Conservation (phyloP, 2,888 invertebrate species). For the Cordilura impudica region DNA sequence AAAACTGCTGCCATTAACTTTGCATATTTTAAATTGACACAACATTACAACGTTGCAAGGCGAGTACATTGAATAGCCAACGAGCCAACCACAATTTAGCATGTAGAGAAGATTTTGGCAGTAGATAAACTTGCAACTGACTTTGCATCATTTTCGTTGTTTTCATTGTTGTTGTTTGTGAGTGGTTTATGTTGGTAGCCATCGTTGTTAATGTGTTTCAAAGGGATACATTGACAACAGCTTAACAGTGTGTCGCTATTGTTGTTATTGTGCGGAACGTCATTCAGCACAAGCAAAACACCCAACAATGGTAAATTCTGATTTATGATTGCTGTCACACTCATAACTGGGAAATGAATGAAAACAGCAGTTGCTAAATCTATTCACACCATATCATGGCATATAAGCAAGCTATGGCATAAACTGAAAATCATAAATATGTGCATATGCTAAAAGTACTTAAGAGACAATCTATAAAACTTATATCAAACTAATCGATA, state of each 20-base stretch:
- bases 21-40: too few species aligned
- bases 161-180: too few species aligned
- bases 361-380: constrained; percentile 7
- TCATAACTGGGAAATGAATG: background rate
- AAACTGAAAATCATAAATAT: too few species aligned
- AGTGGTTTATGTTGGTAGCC: constrained; percentile 20
- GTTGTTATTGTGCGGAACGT: background rate
- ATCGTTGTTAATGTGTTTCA: constrained; percentile 49
- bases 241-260: constrained; percentile 3
- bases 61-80: background rate
- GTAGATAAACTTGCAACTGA: constrained; percentile 25
- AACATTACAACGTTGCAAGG: too few species aligned
- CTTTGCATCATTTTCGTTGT: constrained; percentile 7
- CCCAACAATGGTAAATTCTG: constrained; percentile 12
- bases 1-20: too few species aligned
- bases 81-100: too few species aligned
- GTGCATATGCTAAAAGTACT: too few species aligned
- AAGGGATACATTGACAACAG: constrained; percentile 33
- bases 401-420: too few species aligned
- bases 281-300: background rate
- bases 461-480: too few species aligned
- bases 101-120: constrained; percentile 13
- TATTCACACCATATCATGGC: too few species aligned
- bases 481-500: too few species aligned
- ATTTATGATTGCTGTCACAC: constrained; percentile 46